Base-by-base conservation (phyloP, 2,888 invertebrate species). In the Ophonus ardosiacus region DNA sequence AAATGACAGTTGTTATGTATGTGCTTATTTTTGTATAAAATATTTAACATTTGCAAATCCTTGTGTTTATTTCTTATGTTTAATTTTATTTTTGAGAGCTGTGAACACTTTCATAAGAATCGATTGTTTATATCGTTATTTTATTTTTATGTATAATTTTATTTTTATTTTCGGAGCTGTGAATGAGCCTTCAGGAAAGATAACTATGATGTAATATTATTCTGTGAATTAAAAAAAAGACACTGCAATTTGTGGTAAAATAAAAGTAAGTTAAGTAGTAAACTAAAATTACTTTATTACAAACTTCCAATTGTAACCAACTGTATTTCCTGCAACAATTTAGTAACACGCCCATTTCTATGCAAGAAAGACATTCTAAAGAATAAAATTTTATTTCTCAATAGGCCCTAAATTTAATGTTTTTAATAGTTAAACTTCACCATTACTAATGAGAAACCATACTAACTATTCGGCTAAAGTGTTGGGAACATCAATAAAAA, bases 401-500 rank as follows among this genome's bases (percentile, higher is more conserved):
- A 80, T 80, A 43, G 80, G 80, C 40, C 63, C 43, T 80, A 80
- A 63, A 63, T 63, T 80, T 80, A 63, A 80, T 43, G 63, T 15
- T 63, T 40, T 80, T 80, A 80, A 63, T 80, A 63, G 43, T 74
- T 8, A 40, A 51, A 10, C 68, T 24, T 15, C 10, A 68, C 38
- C 51, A 43, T 17, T 74, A 17, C 71, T 74, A 74, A 80, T 80
- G 80, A 63, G 80, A 80, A 63, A 43, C 21, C 43, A 61, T 38
- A 40, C 80, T 61, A 80, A 80, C 40, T 40, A 80, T 61, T 7
- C 38, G 38, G n/a, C 80, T 61, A 80, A 80, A 80, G 80, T 80
- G 80, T 80, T 80, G 80, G 80, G 61, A 80, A 80, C 80, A 80
- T 63, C 80, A 80, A 80, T 80, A 80, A 80, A 80, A 80, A 80